Conservation (phyloP, 35 echinoderm and acorn worm genomes). For the Lytechinus pictus region DNA sequence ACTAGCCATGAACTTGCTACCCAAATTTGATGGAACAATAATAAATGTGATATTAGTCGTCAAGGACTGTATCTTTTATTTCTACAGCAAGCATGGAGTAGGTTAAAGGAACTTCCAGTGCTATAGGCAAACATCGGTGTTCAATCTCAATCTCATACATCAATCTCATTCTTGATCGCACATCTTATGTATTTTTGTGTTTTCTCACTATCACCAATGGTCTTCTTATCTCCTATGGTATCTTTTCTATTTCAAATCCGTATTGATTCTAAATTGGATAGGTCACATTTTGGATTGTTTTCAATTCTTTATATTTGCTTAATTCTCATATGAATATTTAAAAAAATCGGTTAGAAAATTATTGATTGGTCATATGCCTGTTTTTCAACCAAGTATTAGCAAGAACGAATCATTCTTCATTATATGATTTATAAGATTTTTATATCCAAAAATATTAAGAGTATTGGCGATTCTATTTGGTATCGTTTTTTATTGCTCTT, state of each 20-base stretch:
- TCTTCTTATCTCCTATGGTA: background rate
- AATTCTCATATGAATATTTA: background rate
- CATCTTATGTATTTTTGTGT: background rate
- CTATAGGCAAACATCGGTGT: background rate
- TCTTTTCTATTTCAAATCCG: background rate
- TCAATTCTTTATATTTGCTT: background rate
- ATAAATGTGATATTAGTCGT: background rate
- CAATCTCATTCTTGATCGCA: background rate
- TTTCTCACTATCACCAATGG: background rate
- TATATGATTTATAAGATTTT: too few species aligned
- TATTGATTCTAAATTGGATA: background rate
- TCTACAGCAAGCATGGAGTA: background rate
- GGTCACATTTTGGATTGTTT: background rate
- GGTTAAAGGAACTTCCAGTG: background rate
- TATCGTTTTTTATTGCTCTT: background rate
- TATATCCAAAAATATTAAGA: too few species aligned
- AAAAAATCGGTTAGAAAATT: too few species aligned
- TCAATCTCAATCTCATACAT: slow-evolving; percentile 12
- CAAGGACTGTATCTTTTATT: slow-evolving; percentile 19
- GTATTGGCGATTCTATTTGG: too few species aligned
- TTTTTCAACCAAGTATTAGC: too few species aligned
- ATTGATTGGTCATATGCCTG: too few species aligned
- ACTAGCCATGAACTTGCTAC: slow-evolving; percentile 4
- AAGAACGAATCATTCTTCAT: too few species aligned
- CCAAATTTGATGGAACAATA: slow-evolving; percentile 19